A percentile compares a stretch with the other conserved stretches of the same genome.
These are phyloP conservation scores for Cricetomys ansorgei DNA, from an alignment of 2,113 vertebrate species.

Conservation along the genomic window DNA sequence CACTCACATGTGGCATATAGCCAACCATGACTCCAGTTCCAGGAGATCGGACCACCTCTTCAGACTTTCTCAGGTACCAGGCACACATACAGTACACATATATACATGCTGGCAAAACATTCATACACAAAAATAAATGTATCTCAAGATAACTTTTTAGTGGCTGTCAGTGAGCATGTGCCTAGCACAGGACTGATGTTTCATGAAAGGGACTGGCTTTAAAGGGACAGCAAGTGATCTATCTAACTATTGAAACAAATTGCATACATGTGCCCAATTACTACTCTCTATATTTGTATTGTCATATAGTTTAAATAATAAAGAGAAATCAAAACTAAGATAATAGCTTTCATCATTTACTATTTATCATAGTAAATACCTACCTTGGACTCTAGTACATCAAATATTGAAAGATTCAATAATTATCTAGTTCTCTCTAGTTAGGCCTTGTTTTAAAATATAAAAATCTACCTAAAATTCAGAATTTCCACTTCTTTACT, in stretches of 20 bases:
- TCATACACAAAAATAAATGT: not conserved
- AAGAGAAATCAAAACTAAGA: constrained; percentile 5
- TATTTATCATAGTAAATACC: not conserved
- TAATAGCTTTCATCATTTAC: not conserved
- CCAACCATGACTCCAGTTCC: no score
- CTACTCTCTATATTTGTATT: not conserved
- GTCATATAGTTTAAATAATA: not conserved
- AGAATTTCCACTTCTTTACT: not conserved
- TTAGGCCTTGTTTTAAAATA: constrained; percentile 20
- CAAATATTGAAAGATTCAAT: constrained; percentile 12
- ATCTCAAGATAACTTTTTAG: not conserved
- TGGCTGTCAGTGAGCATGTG: not conserved
- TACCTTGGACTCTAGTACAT: not conserved
- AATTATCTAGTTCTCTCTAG: constrained; percentile 29
- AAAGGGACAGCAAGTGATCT: not conserved
- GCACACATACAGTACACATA: not conserved
- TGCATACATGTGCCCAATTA: not conserved
- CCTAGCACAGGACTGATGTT: not conserved
- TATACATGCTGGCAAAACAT: no score
- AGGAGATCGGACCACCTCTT: no score
- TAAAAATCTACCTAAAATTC: not conserved
- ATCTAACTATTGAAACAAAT: not conserved
- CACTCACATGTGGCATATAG: no score
- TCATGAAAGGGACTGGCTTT: not conserved
- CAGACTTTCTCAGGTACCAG: not conserved